Evolutionary conservation across 2,113 vertebrate genomes (phyloP), one percentile per base, ranked within the genome.

Genomic region (Oryzias woworae): DNA sequence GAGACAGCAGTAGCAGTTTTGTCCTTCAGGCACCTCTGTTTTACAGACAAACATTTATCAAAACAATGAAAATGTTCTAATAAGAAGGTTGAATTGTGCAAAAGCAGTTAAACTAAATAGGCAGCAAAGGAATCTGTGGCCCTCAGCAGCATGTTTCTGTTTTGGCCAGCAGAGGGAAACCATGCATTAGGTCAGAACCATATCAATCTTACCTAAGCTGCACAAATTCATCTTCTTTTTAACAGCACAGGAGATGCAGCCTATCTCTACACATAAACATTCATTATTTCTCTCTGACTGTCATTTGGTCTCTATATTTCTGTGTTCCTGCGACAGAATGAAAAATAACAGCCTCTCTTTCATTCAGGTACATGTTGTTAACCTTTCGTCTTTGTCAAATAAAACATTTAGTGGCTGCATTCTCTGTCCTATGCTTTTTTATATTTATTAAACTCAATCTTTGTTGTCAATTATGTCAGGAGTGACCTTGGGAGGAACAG

Each of bases 121-220:
- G 8, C 46, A 24, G 10, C 36, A 15, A 31, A 53, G 16, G n/a
- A 36, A 36, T 36, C 20, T 7, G 47, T n/a, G 49, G 15, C 14
- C 12, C 17, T 63, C 20, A 18, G n/a, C 24, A 16, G 18, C 24
- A 60, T 41, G 2, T 3, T 0, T 57, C 70, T 64, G 13, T 13
- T 31, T n/a, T 22, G 23, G 10, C 75, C 83, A 79, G 48, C 49
- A 88, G 81, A 80, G 62, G 79, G 77, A 31, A 62, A 70, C 53
- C 45, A 70, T 16, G 71, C 47, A 61, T 58, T 47, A 63, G 7
- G 62, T 18, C 15, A 69, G 12, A 16, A 7, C 4, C 51, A 16
- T 0, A 49, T 51, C 62, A 45, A 36, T 46, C 47, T 63, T 10
- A 43, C 45, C 36, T 26, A 59, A 69, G 72, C 66, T 42, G 3